Evolutionary conservation across 1,140 invertebrate genomes (phyloP), one percentile per base, ranked within the genome.

Genomic region (Teleogryllus occipitalis): DNA sequence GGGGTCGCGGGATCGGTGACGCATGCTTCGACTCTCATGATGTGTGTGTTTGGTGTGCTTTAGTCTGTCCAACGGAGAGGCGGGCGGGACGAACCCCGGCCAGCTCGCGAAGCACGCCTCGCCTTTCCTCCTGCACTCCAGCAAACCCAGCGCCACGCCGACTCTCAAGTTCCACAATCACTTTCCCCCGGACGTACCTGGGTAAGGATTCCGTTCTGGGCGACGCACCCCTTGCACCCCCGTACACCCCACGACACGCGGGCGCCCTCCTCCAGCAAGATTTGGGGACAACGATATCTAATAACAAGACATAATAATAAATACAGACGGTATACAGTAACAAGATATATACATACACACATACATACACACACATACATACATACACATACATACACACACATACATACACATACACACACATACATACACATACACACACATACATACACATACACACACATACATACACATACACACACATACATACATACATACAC

Each of bases 141-240:
- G 80, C 78, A 83, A 82, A 80, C 79, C 82, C 12, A 77, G 82
- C 12, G 91, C 92, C 82, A 91, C 93, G 80, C 93, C 93, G 79
- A 94, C 93, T 80, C 90, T 96, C 82, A 96, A 95, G 87, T 96
- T 96, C 86, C 95, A 96, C 89, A 95, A 96, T 86, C 94, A 95
- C 84, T 96, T 96, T 87, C 95, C 95, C 82, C 95, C 94, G 79
- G 95, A 96, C 86, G 91, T 92, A 85, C 89, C 93, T 84, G 91
- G 89, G 90, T 92, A 87, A 89, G 90, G 88, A 81, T 48, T 39
- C 27, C 27, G 27, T 2, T 2, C 1, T 39, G 27, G 27, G 7
- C 74, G 21, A n/a, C 76, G 15, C 76, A 18, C 8, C 76, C 76
- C 76, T 47, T 5, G 10, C 8, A 3, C 8, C 46, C 22, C 12